Evolutionary conservation across 2,888 invertebrate species (phyloP).

Genomic region (Leucophenga montana): DNA sequence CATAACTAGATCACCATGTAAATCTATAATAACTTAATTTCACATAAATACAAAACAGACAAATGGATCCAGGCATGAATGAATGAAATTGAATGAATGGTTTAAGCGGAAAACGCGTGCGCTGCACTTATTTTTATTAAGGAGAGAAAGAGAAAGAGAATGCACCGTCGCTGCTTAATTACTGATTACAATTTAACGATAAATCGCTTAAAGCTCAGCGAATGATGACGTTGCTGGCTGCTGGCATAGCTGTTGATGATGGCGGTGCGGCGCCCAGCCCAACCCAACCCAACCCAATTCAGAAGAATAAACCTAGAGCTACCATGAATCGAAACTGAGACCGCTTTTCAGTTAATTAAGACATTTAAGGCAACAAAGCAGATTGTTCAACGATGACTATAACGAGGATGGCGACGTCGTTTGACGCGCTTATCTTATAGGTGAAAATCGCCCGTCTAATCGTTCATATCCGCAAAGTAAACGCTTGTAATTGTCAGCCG

Average conservation of each 20-base stretch:
- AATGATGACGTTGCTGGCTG: conserved; percentile 29
- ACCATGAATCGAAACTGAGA: neutral
- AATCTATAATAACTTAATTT: conserved; percentile 23
- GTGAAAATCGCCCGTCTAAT: conserved; percentile 53
- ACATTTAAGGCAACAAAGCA: conserved; percentile 47
- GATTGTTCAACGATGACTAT: neutral
- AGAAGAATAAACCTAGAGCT: conserved; percentile 8
- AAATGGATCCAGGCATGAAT: neutral
- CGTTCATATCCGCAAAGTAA: conserved; percentile 62
- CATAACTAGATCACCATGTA: neutral
- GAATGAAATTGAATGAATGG: neutral
- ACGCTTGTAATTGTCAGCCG: conserved; percentile 38
- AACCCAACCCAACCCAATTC: conserved; percentile 40
- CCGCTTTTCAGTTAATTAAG: conserved; percentile 58
- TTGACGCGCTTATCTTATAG: conserved; percentile 6
- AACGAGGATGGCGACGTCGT: neutral
- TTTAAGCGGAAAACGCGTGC: conserved; percentile 57
- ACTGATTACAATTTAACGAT: conserved; percentile 69
- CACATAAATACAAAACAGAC: neutral
- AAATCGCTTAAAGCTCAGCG: conserved; percentile 51
- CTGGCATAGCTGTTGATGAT: neutral
- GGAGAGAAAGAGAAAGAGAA: neutral
- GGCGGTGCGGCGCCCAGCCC: conserved; percentile 8
- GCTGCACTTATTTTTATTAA: conserved; percentile 32
- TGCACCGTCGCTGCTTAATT: conserved; percentile 59